Evolutionary conservation across 2,113 vertebrate genomes (phyloP).

Genomic region (Salvelinus fontinalis): DNA sequence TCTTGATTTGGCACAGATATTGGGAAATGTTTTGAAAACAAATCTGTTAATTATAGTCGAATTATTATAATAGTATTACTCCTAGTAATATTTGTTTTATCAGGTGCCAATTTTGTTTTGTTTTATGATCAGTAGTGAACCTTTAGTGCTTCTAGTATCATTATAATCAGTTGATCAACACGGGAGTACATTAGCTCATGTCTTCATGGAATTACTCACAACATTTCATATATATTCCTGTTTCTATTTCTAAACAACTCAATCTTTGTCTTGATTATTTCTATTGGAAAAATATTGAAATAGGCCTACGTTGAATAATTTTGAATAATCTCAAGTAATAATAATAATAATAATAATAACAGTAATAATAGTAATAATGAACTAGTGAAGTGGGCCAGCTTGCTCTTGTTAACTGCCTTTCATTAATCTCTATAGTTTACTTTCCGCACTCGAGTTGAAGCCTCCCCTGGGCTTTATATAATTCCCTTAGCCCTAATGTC

Average conservation of each 20-base stretch:
- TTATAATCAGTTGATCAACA: too few species aligned
- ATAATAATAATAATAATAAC: conserved; percentile 18
- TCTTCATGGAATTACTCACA: too few species aligned
- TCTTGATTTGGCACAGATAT: not conserved
- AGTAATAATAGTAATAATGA: conserved; percentile 8
- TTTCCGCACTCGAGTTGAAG: conserved; percentile 70
- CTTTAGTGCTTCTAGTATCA: too few species aligned
- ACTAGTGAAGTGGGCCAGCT: conserved; percentile 53
- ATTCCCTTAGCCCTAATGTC: conserved; percentile 77
- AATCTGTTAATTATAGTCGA: not conserved
- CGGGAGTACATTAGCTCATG: too few species aligned
- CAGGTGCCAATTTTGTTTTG: too few species aligned
- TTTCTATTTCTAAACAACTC: too few species aligned
- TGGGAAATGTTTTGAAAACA: not conserved
- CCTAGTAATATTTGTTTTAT: too few species aligned
- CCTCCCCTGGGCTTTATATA: conserved; percentile 74
- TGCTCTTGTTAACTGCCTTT: conserved; percentile 66
- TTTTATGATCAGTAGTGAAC: too few species aligned
- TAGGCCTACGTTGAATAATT: not conserved
- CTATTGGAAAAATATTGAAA: not conserved
- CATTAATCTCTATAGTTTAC: conserved; percentile 80
- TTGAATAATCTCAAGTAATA: not conserved
- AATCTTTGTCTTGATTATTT: not conserved
- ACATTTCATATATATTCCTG: too few species aligned
- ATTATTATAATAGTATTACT: too few species aligned